Conservation (phyloP, 2,113 vertebrate genomes). For the Sinosuthora webbiana region DNA sequence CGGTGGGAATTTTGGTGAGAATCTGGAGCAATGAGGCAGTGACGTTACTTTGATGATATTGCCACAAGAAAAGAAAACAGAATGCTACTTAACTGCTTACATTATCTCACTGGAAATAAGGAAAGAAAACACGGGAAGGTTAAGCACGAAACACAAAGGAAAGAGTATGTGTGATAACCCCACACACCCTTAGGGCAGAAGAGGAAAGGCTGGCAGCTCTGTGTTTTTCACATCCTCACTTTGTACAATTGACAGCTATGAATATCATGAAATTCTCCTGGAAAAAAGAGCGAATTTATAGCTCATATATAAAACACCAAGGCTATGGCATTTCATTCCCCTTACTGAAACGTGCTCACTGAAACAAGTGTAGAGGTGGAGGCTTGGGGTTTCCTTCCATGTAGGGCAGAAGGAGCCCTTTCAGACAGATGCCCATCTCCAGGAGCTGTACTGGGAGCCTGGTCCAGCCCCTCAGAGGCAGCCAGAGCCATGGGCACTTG, state of each 20-base stretch:
- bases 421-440: background rate
- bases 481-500: background rate
- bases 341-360: background rate
- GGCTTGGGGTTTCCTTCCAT: background rate
- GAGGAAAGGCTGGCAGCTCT: background rate
- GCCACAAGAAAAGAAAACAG: conserved; percentile 4
- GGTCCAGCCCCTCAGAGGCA: background rate
- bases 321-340: background rate
- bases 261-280: background rate
- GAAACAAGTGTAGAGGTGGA: background rate
- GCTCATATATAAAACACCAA: background rate
- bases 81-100: background rate
- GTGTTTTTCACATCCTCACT: background rate
- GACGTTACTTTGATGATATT: background rate
- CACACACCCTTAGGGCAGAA: background rate
- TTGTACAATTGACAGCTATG: background rate
- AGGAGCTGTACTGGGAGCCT: background rate
- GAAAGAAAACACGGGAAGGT: background rate
- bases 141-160: background rate
- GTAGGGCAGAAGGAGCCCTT: background rate
- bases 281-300: background rate
- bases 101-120: background rate
- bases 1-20: background rate
- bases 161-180: background rate
- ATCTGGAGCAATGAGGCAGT: background rate